A percentile compares a stretch with the other conserved stretches of the same genome.
Evolutionary conservation across 30 jellyfish, hydroid and myxozoan genomes (phyloP).

Genomic region (Turritopsis dohrnii): DNA sequence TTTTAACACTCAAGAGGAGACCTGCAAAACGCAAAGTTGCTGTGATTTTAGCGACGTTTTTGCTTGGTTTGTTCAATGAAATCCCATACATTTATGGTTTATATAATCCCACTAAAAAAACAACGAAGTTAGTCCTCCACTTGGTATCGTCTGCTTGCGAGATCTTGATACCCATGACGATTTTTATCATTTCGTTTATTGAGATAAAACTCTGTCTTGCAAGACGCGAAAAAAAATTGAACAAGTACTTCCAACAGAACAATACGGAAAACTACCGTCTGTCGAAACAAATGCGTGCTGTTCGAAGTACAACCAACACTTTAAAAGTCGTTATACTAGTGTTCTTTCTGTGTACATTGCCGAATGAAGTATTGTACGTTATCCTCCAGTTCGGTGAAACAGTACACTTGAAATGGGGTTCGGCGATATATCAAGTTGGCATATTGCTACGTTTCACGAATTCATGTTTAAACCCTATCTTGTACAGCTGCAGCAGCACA

Average conservation of each 20-base stretch:
- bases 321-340: constrained; percentile 39
- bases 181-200: constrained; percentile 10
- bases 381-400: constrained; percentile 15
- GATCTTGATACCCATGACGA: constrained; percentile 17
- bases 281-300: neutral
- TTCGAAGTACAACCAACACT: constrained; percentile 36
- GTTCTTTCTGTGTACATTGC: constrained; percentile 66
- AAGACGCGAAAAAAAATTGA: constrained; percentile 3
- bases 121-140: constrained; percentile 33
- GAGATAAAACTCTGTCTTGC: neutral
- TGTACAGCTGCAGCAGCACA: constrained; percentile 66
- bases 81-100: constrained; percentile 53
- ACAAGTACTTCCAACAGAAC: neutral
- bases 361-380: constrained; percentile 53
- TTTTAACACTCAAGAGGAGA: constrained; percentile 5
- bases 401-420: constrained; percentile 43
- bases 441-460: constrained; percentile 48
- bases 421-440: constrained; percentile 51
- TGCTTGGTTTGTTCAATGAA: constrained; percentile 37
- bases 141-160: neutral
- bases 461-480: constrained; percentile 70
- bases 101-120: constrained; percentile 9
- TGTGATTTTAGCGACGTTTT: constrained; percentile 15
- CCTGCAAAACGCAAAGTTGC: neutral
- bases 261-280: neutral